A percentile compares a stretch with the other conserved stretches of the same genome.
Evolutionary conservation across 2,797 vertebrate genomes (phyloP).

Genomic region (Mallotus villosus): DNA sequence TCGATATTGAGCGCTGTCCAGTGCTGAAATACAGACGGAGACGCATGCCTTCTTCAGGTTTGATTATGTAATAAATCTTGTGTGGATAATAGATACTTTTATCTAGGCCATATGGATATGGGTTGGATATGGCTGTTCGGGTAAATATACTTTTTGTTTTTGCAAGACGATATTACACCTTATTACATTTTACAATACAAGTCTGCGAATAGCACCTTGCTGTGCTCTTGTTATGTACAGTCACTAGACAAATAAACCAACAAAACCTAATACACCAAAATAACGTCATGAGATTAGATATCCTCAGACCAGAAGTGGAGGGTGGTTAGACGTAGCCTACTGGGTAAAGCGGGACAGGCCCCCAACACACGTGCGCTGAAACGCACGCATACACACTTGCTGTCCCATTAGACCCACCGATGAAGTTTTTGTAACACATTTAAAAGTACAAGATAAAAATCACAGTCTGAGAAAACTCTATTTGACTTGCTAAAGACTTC

Average conservation of each 20-base stretch:
- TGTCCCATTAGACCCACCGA: no score
- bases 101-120: not conserved
- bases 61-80: not conserved
- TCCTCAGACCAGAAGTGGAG: conserved; percentile 14
- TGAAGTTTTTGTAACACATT: not conserved
- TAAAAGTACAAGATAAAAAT: not conserved
- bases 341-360: conserved; percentile 10
- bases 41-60: not conserved
- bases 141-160: not conserved
- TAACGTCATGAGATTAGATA: conserved; percentile 17
- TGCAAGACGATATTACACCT: no score
- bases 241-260: not conserved
- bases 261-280: not conserved
- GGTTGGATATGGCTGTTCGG: not conserved
- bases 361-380: not conserved
- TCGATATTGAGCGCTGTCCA: conserved; percentile 15
- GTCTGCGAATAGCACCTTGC: not conserved
- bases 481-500: not conserved
- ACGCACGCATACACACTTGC: conserved; percentile 4
- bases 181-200: not conserved
- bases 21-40: conserved; percentile 23
- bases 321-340: no score
- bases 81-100: not conserved
- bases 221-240: not conserved
- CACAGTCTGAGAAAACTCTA: not conserved